Evolutionary conservation across 2,113 vertebrate species (phyloP), one percentile per base, ranked within the genome.

Genomic region (Macroglossus sobrinus): DNA sequence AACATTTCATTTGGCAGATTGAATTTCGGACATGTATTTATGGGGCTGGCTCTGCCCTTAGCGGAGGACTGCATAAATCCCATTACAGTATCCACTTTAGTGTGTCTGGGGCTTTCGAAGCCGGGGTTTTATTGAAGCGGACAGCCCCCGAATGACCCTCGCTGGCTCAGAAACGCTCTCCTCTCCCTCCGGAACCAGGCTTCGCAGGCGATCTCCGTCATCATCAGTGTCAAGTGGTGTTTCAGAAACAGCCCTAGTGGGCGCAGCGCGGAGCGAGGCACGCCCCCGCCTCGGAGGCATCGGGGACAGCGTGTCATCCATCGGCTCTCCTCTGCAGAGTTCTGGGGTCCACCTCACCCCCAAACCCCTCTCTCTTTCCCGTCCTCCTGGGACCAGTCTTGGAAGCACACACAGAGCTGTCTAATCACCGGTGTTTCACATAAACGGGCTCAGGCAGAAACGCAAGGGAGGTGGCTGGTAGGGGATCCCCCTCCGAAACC

Each of bases 1-100:
- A 95, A 88, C 96, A 45, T 95, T 96, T 95, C 95, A 97, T 95
- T 96, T 91, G 95, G 97, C 94, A 96, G 94, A 95, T 0, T 95
- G 96, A 93, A 97, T 96, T 96, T 81, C 43, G 4, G 97, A 96
- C 94, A 38, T 81, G 91, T 89, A 87, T 93, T 97, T 97, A 96
- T 72, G 91, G 96, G 94, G 57, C 94, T 81, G 93, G 85, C 93
- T 87, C 63, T 96, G 89, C 96, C 91, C 93, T 97, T 76, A 89
- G 89, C 94, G 19, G 81, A 95, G 55, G 33, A 71, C 33, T 86
- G 95, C 94, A 94, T 97, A 95, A 97, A 97, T 97, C 97, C 97
- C 81, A 88, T 97, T 89, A 95, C 84, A 78, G 80, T 53, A 84
- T 94, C 97, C 87, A 84, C 89, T 91, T 96, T 64, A 82, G 82